Percentiles rank a stretch among this genome's conserved stretches.
Evolutionary conservation across 1,140 invertebrate genomes (phyloP).

Genomic region (Bombus consobrinus): DNA sequence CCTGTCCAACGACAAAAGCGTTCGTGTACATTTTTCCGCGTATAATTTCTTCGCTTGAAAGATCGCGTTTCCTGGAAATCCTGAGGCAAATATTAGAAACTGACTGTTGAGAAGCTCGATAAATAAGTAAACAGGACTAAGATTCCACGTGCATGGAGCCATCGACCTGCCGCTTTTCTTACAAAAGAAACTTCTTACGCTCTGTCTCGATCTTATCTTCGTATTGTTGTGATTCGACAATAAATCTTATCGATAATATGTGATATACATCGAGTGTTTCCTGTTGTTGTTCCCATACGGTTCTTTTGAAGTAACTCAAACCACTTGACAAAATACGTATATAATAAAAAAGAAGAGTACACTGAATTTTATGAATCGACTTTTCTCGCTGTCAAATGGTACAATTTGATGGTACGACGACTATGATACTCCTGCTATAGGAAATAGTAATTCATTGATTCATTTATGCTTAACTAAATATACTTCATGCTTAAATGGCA

Average conservation of each 20-base stretch:
- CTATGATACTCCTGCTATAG: too few relatives aligned
- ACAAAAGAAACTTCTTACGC: background rate
- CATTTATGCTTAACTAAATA: too few relatives aligned
- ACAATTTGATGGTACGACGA: too few relatives aligned
- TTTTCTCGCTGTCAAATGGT: accelerated
- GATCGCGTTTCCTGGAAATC: background rate
- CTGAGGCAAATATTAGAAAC: background rate
- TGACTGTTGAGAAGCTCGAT: background rate
- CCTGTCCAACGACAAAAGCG: background rate
- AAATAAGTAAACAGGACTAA: constrained; percentile 44
- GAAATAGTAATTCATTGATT: too few relatives aligned
- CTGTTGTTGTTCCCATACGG: too few relatives aligned
- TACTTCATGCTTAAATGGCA: too few relatives aligned
- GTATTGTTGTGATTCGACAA: background rate
- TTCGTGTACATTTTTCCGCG: background rate
- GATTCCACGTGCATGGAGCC: constrained; percentile 29
- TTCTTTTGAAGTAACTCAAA: background rate
- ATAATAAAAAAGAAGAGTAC: too few relatives aligned
- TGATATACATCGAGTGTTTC: constrained; percentile 4
- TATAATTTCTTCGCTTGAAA: background rate
- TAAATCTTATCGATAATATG: constrained; percentile 10
- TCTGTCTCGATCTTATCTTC: constrained; percentile 15
- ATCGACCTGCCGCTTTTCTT: constrained; percentile 26
- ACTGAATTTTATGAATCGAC: too few relatives aligned
- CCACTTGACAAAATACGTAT: background rate